A percentile compares a stretch with the other conserved stretches of the same genome.
These are phyloP conservation scores for Chelonus formosanus DNA, from an alignment of 2,888 invertebrate genomes.

Conservation along the genomic window DNA sequence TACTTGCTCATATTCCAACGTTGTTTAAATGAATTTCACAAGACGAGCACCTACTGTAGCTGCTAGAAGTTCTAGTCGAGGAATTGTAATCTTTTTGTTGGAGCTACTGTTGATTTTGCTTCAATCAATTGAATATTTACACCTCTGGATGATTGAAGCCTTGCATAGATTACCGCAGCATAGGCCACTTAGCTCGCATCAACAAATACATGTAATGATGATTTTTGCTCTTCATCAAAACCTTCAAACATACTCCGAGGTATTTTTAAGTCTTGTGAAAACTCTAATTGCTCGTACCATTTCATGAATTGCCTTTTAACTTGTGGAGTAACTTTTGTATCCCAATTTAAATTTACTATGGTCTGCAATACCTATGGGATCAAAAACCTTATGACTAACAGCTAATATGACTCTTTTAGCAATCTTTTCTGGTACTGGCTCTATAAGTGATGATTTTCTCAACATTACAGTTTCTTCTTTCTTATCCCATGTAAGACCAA, in stretches of 20 bases:
- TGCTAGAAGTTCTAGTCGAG: constrained; percentile 34
- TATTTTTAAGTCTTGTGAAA: neutral
- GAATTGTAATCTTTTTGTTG: constrained; percentile 47
- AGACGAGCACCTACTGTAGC: constrained; percentile 11
- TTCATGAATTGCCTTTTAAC: constrained; percentile 36
- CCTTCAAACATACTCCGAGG: too few species aligned
- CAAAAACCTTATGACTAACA: constrained; percentile 38
- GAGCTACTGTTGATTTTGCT: constrained; percentile 49
- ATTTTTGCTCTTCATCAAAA: too few species aligned
- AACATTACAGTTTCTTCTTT: constrained; percentile 31
- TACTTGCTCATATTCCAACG: neutral
- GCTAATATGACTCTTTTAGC: constrained; percentile 43
- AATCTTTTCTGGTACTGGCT: constrained; percentile 19
- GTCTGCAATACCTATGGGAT: constrained; percentile 42
- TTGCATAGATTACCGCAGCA: constrained; percentile 43
- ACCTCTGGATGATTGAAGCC: constrained; percentile 33
- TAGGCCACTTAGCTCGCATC: constrained; percentile 44
- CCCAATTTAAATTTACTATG: constrained; percentile 32
- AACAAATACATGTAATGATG: too few species aligned
- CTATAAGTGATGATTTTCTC: constrained; percentile 16
- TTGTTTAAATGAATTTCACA: neutral
- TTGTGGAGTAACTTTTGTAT: constrained; percentile 32
- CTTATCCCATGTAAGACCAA: constrained; percentile 39
- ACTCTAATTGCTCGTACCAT: constrained; percentile 29
- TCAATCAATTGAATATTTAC: constrained; percentile 42